These are phyloP conservation scores for Tylochromis polylepis DNA, from an alignment of 2,113 vertebrate genomes.

Conservation along the genomic window DNA sequence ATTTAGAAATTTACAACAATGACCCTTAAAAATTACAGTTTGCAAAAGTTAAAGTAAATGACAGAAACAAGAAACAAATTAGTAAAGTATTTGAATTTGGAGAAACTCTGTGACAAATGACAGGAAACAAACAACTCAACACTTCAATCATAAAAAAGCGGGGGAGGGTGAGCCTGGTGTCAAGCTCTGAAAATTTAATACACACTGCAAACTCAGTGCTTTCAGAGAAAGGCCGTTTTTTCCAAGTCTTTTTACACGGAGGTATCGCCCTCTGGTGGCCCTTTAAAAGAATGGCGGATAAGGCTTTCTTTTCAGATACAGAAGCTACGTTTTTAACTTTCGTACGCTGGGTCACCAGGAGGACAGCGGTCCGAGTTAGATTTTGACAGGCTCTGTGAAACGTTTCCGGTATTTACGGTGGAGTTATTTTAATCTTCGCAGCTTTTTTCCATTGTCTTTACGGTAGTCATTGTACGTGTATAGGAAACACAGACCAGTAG, in stretches of 20 bases:
- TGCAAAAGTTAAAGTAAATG: background rate
- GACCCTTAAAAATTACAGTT: background rate
- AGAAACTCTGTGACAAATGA: background rate
- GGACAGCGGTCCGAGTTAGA: background rate
- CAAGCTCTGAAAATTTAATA: background rate
- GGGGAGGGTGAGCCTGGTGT: too few relatives aligned
- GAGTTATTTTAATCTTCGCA: background rate
- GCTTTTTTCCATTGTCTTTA: background rate
- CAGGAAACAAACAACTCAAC: background rate
- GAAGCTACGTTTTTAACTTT: background rate
- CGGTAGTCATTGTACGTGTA: background rate
- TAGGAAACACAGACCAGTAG: background rate
- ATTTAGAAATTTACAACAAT: background rate
- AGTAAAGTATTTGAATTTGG: background rate
- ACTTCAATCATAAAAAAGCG: fast-evolving
- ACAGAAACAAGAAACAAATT: background rate
- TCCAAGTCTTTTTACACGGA: background rate
- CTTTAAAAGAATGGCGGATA: background rate
- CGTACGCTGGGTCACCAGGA: background rate
- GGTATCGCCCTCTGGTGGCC: background rate
- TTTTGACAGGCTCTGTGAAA: background rate
- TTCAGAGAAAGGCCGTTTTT: background rate
- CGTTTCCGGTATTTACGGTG: background rate
- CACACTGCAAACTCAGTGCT: fast-evolving
- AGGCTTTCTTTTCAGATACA: background rate